Evolutionary conservation across 2,113 vertebrate genomes (phyloP).

Genomic region (Ammodytes dubius): DNA sequence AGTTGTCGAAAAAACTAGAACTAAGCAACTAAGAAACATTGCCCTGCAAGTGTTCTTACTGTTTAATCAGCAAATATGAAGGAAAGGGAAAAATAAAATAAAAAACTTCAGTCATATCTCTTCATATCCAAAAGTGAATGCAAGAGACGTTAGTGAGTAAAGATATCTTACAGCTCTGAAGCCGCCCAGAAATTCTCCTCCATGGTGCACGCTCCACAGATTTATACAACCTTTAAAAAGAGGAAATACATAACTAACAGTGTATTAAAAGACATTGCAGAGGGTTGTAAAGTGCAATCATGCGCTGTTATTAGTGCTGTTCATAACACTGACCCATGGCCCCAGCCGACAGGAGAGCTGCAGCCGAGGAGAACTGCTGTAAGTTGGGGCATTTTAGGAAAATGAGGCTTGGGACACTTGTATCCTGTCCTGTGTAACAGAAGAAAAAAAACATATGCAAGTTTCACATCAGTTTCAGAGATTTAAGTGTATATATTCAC

Average conservation of each 20-base stretch:
- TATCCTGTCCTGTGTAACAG: conserved; percentile 62
- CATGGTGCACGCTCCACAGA: conserved; percentile 82
- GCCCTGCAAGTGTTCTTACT: conserved; percentile 15
- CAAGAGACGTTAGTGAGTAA: conserved; percentile 6
- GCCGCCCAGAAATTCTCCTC: conserved; percentile 71
- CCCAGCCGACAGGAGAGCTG: conserved; percentile 79
- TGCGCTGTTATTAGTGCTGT: background rate
- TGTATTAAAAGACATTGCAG: conserved; percentile 3
- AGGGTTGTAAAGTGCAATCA: conserved; percentile 33
- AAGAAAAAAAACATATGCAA: conserved; percentile 19
- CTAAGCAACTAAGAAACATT: conserved; percentile 35
- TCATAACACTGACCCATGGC: conserved; percentile 70
- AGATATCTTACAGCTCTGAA: conserved; percentile 82
- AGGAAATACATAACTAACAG: conserved; percentile 48
- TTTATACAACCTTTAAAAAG: conserved; percentile 69
- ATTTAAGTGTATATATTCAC: background rate
- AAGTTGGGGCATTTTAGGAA: conserved; percentile 75
- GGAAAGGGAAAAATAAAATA: conserved; percentile 4
- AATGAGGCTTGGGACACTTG: conserved; percentile 71
- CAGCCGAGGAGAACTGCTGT: conserved; percentile 61
- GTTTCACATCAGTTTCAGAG: background rate
- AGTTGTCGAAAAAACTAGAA: conserved; percentile 34
- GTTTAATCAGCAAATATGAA: conserved; percentile 35
- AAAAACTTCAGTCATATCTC: background rate
- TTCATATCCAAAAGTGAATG: conserved; percentile 23